Evolutionary conservation across 1,140 invertebrate genomes (phyloP).

Genomic region (Thaumatotibia leucotreta): DNA sequence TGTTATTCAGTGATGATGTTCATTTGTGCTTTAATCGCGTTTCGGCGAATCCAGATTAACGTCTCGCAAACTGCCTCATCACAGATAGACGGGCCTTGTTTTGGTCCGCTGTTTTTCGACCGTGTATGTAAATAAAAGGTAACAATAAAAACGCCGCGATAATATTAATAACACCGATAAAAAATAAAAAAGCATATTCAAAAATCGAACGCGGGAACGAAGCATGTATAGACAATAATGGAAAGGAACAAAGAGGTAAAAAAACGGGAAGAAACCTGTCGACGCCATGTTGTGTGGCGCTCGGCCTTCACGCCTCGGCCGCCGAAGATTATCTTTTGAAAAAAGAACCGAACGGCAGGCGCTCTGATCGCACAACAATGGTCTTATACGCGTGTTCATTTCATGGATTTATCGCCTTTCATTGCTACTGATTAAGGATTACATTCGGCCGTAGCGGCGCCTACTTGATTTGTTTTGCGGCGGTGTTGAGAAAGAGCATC

Average conservation of each 20-base stretch:
- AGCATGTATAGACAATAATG: conserved; percentile 73
- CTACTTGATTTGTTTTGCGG: conserved; percentile 36
- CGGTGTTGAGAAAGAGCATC: conserved; percentile 62
- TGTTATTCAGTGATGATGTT: conserved; percentile 46
- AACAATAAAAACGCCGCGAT: conserved; percentile 37
- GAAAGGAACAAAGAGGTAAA: conserved; percentile 72
- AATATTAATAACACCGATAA: conserved; percentile 59
- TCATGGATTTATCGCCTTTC: conserved; percentile 42
- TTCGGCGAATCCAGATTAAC: conserved; percentile 40
- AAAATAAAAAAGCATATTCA: conserved; percentile 55
- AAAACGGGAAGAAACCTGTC: conserved; percentile 76
- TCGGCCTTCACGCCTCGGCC: conserved; percentile 75
- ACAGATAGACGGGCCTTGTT: conserved; percentile 27
- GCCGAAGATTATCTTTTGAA: conserved; percentile 74
- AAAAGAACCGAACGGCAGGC: conserved; percentile 73
- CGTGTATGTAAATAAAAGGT: conserved; percentile 56
- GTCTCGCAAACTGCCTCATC: conserved; percentile 36
- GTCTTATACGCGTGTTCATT: conserved; percentile 45
- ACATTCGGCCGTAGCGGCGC: conserved; percentile 36
- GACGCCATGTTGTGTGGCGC: conserved; percentile 76
- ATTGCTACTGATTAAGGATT: conserved; percentile 55
- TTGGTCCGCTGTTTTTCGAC: conserved; percentile 30
- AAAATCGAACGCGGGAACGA: conserved; percentile 70
- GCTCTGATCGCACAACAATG: conserved; percentile 42
- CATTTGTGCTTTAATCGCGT: conserved; percentile 42